Base-by-base conservation (phyloP, 2,888 invertebrate species). In the Salticus scenicus region DNA sequence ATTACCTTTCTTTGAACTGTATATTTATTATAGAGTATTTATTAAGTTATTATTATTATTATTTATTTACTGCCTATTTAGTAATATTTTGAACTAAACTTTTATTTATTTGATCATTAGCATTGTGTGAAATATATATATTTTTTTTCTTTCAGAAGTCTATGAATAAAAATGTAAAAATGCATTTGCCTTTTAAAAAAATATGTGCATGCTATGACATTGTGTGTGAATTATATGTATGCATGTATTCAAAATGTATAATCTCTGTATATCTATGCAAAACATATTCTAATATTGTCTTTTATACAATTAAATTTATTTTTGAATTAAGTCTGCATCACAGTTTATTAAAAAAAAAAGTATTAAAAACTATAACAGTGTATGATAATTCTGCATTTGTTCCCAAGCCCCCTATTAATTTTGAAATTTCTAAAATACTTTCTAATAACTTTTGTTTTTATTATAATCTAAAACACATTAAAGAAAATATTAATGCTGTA, bases 111-210 rank as follows among this genome's bases (percentile, higher is more conserved):
- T 20, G 8, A 1, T 63, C 20, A 33, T 57, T 42, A 10, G 31
- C 63, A 27, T 72, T 63, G 27, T 73, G 73, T 63, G 20, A 20
- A 37, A 63, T n/a, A 30, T 42, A 27, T 30, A 47, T 71, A 27
- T 27, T 47, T 14, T 42, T 37, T n/a, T 10, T 14, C 14, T 47
- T 47, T 47, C 10, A 7, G 2, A 17, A 47, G 2, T n/a, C n/a
- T n/a, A 37, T 10, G 10, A 7, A 57, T 24, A 57, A 47, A 24
- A 7, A 24, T 24, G 4, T 57, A 24, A 57, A n/a, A 24, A 24
- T 10, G 17, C 5, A 17, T 57, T 57, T 57, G 57, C 12, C 24
- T 57, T 7, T 7, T 57, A 5, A 24, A 57, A n/a, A n/a, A 57
- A 24, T 57, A 24, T 5, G 20, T 57, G 57, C 57, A 57, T 57